These are phyloP conservation scores for Pseudomugil tenellus DNA, from an alignment of 2,797 vertebrate species.

Conservation along the genomic window DNA sequence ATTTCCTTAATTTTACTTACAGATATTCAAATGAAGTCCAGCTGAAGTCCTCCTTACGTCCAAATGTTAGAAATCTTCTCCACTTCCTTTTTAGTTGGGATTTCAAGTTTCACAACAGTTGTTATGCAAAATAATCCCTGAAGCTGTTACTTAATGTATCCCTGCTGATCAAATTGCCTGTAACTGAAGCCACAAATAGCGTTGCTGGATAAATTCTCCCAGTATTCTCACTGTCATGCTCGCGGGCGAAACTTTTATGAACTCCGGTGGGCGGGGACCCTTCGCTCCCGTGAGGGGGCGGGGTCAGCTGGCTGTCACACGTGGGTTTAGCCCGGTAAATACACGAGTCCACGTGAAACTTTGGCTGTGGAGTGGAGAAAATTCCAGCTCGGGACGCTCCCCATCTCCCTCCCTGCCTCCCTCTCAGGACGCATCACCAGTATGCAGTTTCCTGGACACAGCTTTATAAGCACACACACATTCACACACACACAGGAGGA, in stretches of 20 bases:
- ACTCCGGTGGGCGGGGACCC: constrained; percentile 27
- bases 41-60: background rate
- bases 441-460: background rate
- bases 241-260: constrained; percentile 37
- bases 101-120: constrained; percentile 1
- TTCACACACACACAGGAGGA: background rate
- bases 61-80: background rate
- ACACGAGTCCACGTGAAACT: constrained; percentile 57
- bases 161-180: background rate
- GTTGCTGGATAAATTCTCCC: constrained; percentile 18
- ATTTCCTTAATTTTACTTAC: constrained; percentile 48
- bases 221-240: constrained; percentile 8
- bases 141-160: background rate
- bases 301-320: constrained; percentile 39
- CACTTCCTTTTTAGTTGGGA: background rate
- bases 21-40: constrained; percentile 11
- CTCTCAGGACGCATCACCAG: constrained; percentile 27
- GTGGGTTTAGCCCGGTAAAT: constrained; percentile 62
- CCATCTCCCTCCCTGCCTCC: background rate
- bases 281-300: constrained; percentile 33
- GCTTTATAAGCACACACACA: background rate
- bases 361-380: constrained; percentile 25
- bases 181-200: fast-evolving
- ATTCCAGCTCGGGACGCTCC: constrained; percentile 29
- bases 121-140: background rate